A percentile compares a stretch with the other conserved stretches of the same genome.
Evolutionary conservation across 2,888 invertebrate species (phyloP).

Genomic region (Meliscaeva auricollis): DNA sequence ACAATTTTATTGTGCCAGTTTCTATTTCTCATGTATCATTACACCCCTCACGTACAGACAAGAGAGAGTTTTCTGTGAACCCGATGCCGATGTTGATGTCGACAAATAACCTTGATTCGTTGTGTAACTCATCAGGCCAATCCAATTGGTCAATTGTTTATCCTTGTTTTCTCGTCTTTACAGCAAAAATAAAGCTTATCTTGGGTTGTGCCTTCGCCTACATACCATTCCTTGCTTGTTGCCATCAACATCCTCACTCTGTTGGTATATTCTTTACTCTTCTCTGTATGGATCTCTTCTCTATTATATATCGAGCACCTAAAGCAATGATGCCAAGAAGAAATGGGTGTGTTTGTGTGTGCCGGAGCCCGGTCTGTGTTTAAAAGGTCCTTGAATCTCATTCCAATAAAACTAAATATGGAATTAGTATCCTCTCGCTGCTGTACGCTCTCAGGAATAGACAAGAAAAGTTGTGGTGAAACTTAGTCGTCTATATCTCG

Average conservation of each 20-base stretch:
- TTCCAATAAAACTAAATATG: constrained; percentile 57
- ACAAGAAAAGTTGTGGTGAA: constrained; percentile 61
- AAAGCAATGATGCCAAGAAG: constrained; percentile 15
- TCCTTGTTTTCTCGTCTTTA: constrained; percentile 61
- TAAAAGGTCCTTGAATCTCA: constrained; percentile 16
- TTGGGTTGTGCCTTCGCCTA: constrained; percentile 10
- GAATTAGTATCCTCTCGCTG: constrained; percentile 53
- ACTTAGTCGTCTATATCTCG: constrained; percentile 41
- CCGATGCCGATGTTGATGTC: constrained; percentile 25
- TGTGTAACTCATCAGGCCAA: constrained; percentile 62
- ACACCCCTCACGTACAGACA: constrained; percentile 46
- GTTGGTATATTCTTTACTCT: neutral
- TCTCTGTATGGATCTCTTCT: neutral
- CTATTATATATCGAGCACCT: constrained; percentile 2
- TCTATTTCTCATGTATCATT: constrained; percentile 48
- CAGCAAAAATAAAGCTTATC: constrained; percentile 64
- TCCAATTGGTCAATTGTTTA: constrained; percentile 74
- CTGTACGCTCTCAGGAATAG: constrained; percentile 27
- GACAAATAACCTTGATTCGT: constrained; percentile 72
- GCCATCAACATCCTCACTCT: neutral
- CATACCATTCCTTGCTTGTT: constrained; percentile 16
- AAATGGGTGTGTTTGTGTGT: constrained; percentile 3
- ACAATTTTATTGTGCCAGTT: constrained; percentile 44
- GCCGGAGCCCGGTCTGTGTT: neutral
- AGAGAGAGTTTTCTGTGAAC: constrained; percentile 12